These are phyloP conservation scores for Phocoena phocoena DNA, from an alignment of 2,113 vertebrate species.

Conservation along the genomic window DNA sequence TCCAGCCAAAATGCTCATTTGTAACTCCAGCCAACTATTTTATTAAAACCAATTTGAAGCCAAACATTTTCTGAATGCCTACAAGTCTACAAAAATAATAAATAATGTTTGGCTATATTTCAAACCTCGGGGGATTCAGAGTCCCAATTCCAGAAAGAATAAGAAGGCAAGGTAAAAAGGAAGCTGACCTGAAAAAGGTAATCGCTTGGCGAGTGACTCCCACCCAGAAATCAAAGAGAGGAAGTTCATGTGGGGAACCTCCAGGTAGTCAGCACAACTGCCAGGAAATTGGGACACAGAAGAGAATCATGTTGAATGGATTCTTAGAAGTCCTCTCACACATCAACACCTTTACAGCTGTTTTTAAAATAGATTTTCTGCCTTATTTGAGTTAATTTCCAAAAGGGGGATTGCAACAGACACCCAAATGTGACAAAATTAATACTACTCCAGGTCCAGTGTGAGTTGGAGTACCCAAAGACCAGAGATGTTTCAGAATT, in stretches of 20 bases:
- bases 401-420: not conserved
- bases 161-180: constrained; percentile 47
- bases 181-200: not conserved
- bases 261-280: not conserved
- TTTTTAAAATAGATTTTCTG: constrained; percentile 26
- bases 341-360: not conserved
- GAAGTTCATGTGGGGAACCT: not conserved
- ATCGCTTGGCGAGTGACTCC: not conserved
- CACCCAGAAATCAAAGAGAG: not conserved
- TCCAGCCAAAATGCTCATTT: constrained; percentile 74
- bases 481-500: constrained; percentile 13
- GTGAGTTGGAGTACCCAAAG: not conserved
- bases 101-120: constrained; percentile 62
- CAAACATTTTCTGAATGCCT: constrained; percentile 75
- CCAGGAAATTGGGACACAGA: not conserved
- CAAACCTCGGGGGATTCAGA: constrained; percentile 42
- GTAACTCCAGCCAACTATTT: constrained; percentile 71
- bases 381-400: constrained; percentile 30
- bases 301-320: not conserved
- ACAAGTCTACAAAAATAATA: constrained; percentile 70
- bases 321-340: not conserved
- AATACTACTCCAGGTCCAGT: not conserved
- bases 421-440: not conserved
- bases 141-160: constrained; percentile 9
- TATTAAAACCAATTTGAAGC: constrained; percentile 61